A percentile compares a stretch with the other conserved stretches of the same genome.
These are phyloP conservation scores for Hetaerina americana DNA, from an alignment of 1,140 invertebrate genomes.

Conservation along the genomic window DNA sequence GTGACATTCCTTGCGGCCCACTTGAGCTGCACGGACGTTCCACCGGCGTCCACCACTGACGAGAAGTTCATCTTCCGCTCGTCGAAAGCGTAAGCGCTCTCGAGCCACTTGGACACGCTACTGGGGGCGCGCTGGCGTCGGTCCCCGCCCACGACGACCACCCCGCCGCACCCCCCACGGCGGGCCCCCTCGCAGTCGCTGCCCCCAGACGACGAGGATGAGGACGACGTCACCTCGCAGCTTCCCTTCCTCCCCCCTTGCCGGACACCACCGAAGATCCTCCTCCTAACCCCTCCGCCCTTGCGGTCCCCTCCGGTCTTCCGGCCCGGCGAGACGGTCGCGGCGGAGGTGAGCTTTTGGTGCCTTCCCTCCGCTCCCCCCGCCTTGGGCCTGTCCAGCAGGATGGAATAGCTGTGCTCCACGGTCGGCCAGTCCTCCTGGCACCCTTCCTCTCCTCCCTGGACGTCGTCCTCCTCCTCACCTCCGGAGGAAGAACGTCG, in stretches of 20 bases:
- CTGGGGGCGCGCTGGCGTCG: constrained; percentile 29
- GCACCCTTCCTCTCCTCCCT: neutral
- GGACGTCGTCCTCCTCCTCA: neutral
- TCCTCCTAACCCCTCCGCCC: neutral
- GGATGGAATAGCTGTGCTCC: constrained; percentile 10
- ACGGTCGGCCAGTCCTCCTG: constrained; percentile 2
- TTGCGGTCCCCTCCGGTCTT: neutral
- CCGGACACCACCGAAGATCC: neutral
- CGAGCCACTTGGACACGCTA: constrained; percentile 50
- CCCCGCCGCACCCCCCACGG: too few relatives aligned
- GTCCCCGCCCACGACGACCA: constrained; percentile 17
- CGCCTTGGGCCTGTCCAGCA: neutral
- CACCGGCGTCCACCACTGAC: constrained; percentile 24
- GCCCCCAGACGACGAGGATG: constrained; percentile 16
- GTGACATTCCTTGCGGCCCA: constrained; percentile 32
- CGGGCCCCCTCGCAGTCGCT: too few relatives aligned
- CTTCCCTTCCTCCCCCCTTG: neutral
- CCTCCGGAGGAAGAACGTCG: neutral
- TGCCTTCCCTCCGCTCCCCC: neutral
- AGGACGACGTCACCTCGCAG: constrained; percentile 22
- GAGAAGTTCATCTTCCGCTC: neutral
- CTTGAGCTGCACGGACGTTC: constrained; percentile 47
- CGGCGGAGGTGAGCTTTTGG: neutral
- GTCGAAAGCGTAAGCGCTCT: constrained; percentile 31
- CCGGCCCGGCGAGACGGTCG: neutral